Conservation (phyloP, 2,888 invertebrate species). For the Leptinotarsa tumamoca region DNA sequence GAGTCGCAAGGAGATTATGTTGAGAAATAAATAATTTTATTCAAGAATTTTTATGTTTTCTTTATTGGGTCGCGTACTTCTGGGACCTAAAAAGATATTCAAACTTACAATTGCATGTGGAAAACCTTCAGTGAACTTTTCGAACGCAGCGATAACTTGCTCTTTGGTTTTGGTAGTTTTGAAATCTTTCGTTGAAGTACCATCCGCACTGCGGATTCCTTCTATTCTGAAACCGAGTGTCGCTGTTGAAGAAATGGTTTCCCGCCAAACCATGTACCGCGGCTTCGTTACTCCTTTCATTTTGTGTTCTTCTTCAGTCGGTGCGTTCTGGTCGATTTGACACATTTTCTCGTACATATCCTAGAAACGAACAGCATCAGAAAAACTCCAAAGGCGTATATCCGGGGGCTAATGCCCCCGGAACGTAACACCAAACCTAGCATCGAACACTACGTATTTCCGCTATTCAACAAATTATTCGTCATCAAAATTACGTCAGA, state of each 20-base stretch:
- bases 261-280: slow-evolving; percentile 95
- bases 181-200: slow-evolving; percentile 93
- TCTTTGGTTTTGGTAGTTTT: slow-evolving; percentile 91
- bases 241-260: slow-evolving; percentile 97
- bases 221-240: slow-evolving; percentile 97
- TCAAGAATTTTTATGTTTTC: too few species aligned
- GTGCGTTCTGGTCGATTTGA: slow-evolving; percentile 89
- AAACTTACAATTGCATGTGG: slow-evolving; percentile 81
- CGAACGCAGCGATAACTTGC: slow-evolving; percentile 83
- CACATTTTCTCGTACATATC: slow-evolving; percentile 99
- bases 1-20: too few species aligned
- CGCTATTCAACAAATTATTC: too few species aligned
- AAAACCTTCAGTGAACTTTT: slow-evolving; percentile 84
- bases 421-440: too few species aligned
- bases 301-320: slow-evolving; percentile 89
- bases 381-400: too few species aligned
- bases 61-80: neutral
- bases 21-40: too few species aligned
- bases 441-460: too few species aligned
- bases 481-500: too few species aligned
- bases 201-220: slow-evolving; percentile 90
- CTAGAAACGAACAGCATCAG: slow-evolving; percentile 65
- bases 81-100: neutral
- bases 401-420: too few species aligned
- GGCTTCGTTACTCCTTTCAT: slow-evolving; percentile 95